A percentile compares a stretch with the other conserved stretches of the same genome.
These are phyloP conservation scores for Drosophila phalerata DNA, from an alignment of 2,888 invertebrate genomes.

Conservation along the genomic window DNA sequence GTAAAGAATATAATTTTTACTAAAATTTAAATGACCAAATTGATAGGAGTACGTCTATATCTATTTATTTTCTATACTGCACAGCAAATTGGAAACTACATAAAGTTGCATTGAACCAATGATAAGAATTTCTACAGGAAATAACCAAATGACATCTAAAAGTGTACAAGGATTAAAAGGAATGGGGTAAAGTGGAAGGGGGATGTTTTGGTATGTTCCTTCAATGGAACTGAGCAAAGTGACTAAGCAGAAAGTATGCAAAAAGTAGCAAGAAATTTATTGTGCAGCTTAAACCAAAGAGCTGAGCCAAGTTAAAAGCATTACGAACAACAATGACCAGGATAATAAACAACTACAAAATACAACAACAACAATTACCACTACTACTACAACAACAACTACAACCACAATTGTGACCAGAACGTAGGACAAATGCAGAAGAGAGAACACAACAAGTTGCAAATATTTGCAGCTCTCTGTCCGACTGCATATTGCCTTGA, in stretches of 20 bases:
- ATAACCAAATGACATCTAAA: conserved; percentile 45
- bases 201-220: conserved; percentile 6
- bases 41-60: not conserved
- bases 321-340: conserved; percentile 68
- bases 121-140: conserved; percentile 52
- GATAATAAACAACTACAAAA: conserved; percentile 71
- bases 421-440: conserved; percentile 35
- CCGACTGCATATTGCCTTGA: conserved; percentile 63
- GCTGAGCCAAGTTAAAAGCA: conserved; percentile 74
- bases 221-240: conserved; percentile 28
- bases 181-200: conserved; percentile 5
- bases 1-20: too few species aligned
- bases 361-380: conserved; percentile 18
- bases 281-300: conserved; percentile 69
- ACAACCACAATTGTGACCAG: conserved; percentile 32
- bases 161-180: conserved; percentile 34
- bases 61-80: not conserved
- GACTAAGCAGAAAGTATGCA: conserved; percentile 51
- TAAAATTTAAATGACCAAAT: too few species aligned
- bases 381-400: conserved; percentile 31
- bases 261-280: conserved; percentile 67
- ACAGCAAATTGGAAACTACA: conserved; percentile 37
- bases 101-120: conserved; percentile 36
- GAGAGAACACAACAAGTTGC: conserved; percentile 68
- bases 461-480: conserved; percentile 65